Evolutionary conservation across 37 sponge, comb jelly and placozoan genomes (phyloP), one percentile per base, ranked within the genome.

Genomic region (Oopsacas minuta): DNA sequence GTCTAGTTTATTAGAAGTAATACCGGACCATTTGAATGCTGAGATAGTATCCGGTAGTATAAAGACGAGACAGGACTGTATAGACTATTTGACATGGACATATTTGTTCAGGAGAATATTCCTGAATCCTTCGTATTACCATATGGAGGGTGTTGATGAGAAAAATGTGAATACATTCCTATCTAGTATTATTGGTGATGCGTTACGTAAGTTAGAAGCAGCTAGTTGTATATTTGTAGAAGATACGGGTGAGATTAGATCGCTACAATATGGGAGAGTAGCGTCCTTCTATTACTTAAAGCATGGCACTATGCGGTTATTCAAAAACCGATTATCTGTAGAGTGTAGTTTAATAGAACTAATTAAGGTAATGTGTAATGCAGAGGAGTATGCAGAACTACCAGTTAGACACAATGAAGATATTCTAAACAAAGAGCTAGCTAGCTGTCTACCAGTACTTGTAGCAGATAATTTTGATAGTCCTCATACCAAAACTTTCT

Each of bases 401-500:
- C 99, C 99, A 12, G 99, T 97, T 23, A 53, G 99, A 52, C 99
- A 97, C 88, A 97, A 97, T 52, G 99, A 97, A 51, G 99, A 97
- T 83, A 83, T 82, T 35, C 36, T 97, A 86, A 97, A 97, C 88
- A 86, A 87, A 88, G 75, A 61, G 28, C 75, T 97, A 34, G 90
- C 99, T 3, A 10, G 38, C 12, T 25, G 85, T 1, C 83, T 97
- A 0, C 95, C 99, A 28, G 38, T 97, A 0, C 81, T 86, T 37
- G 94, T 94, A 23, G 38, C 49, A 35, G 82, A 87, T 46, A 82
- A 86, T 35, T 94, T 83, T 81, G 99, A 97, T 81, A 91, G 90
- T 89, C 91, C 99, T 15, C 99, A 97, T 88, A 93, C 95, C 52
- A 97, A 97, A 85, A 83, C 93, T 0, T 91, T 91, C 81, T 91